Evolutionary conservation across 2,113 vertebrate species (phyloP), one percentile per base, ranked within the genome.

Genomic region (Megaceryle torquata): DNA sequence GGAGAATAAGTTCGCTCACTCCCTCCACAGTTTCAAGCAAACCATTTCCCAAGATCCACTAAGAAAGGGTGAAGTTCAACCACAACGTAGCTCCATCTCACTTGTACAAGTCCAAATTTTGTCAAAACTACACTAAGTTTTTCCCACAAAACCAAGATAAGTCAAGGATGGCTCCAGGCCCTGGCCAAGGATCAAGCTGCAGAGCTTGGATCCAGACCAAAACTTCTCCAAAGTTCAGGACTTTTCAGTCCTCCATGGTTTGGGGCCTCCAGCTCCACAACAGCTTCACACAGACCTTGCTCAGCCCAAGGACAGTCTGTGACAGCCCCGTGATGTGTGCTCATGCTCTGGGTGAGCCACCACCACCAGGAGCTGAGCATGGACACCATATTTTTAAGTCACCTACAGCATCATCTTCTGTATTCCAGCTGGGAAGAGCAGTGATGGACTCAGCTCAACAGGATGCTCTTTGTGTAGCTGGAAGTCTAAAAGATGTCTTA

Each of bases 401-500:
- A 77, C 33, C 48, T 41, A 3, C 48, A 82, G 63, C 90, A 86
- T 80, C 85, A 46, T 14, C 75, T 82, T 59, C 54, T 53, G 33
- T 1, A 5, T 25, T 56, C 53, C 94, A 92, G 65, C 88, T 61
- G 78, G 63, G 63, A 93, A 86, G 59, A 90, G 82, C 71, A 53
- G 81, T 2, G 1, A 4, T 3, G 54, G 82, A 9, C 67, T 61
- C 5, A 0, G 63, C 70, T 53, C 82, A 93, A 79, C 95, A 83
- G 85, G 88, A 85, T 53, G 57, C 75, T 93, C 35, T 72, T 87
- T 79, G 43, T 86, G 88, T 68, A 83, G 89, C 89, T 93, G 82
- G 5, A 57, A 80, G 61, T 50, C 85, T 43, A 80, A 25, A 71
- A 76, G 63, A 60, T 10, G 15, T 5, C n/a, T 91, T 13, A 9